Conservation (phyloP, 2,797 vertebrate genomes). For the Heterohyrax brucei region DNA sequence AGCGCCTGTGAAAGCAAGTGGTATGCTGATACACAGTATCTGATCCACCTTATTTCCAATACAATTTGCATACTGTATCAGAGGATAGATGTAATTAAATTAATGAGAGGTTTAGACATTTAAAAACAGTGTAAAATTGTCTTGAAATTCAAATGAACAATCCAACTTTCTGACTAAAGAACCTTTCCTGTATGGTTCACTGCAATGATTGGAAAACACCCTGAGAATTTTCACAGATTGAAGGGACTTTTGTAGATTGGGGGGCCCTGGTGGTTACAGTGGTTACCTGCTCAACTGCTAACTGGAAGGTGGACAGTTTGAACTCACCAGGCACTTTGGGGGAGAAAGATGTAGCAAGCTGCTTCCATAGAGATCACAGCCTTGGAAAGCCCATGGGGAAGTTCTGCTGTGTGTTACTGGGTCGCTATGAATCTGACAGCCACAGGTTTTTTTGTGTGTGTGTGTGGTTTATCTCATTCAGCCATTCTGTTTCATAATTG, state of each 20-base stretch:
- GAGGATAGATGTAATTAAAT: neutral
- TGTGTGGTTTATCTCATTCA: conserved; percentile 1
- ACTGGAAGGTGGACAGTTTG: neutral
- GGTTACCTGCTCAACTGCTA: neutral
- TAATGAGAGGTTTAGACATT: neutral
- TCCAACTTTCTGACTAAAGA: conserved; percentile 24
- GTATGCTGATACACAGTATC: neutral
- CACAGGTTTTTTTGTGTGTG: neutral
- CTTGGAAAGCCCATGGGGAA: neutral
- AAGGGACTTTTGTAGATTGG: neutral
- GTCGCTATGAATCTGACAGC: neutral
- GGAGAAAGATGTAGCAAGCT: neutral
- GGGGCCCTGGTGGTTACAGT: neutral
- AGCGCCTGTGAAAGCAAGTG: too few species aligned
- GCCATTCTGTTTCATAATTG: conserved; percentile 43
- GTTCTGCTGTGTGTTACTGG: neutral
- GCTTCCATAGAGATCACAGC: neutral
- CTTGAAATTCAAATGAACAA: conserved; percentile 62
- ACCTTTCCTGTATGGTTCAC: neutral
- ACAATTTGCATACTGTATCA: neutral
- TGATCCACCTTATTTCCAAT: neutral
- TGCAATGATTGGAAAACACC: neutral
- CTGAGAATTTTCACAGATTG: conserved; percentile 39
- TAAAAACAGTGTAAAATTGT: conserved; percentile 19
- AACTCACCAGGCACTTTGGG: neutral